Evolutionary conservation across 2,113 vertebrate species (phyloP), one percentile per base, ranked within the genome.

Genomic region (Romanogobio albipinnatus): DNA sequence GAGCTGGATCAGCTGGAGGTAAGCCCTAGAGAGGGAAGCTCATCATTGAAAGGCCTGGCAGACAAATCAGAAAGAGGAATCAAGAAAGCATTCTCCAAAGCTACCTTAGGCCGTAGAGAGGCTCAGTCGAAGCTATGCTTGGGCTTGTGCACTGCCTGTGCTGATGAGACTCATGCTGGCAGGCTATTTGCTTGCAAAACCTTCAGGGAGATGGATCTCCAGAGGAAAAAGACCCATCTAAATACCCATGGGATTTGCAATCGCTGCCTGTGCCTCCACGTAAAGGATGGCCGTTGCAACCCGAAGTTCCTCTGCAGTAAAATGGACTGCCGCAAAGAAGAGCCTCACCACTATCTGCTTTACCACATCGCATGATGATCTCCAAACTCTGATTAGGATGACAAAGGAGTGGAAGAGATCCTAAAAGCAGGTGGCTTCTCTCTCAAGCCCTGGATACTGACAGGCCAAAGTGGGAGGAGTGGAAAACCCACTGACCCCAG

Each of bases 371-470:
- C 80, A 89, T 24, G 68, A 82, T 62, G 17, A 70, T 36, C 36
- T 13, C 4, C 0, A 78, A 9, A 22, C 9, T 0, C 83, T 89
- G 15, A 15, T 24, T 0, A 22, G 56, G 9, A 87, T 64, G 7
- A 86, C 9, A 1, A 75, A 62, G 24, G 0, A 19, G 39, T 88
- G 1, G 58, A 89, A 8, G 26, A 86, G 5, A 84, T 90, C 15
- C n/a, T 84, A 1, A 82, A 56, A 5, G 86, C 81, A 24, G 85
- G 87, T 9, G 84, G 87, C n/a, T n/a, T n/a, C n/a, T 88, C 80
- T n/a, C n/a, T n/a, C n/a, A n/a, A n/a, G n/a, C n/a, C n/a, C n/a
- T n/a, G n/a, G n/a, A n/a, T n/a, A n/a, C 68, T 73, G 24, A 56
- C 70, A 19, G 45, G 59, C 5, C 70, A 66, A 82, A 64, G 78